Base-by-base conservation (phyloP, 2,113 vertebrate genomes). In the Xerus inauris region DNA sequence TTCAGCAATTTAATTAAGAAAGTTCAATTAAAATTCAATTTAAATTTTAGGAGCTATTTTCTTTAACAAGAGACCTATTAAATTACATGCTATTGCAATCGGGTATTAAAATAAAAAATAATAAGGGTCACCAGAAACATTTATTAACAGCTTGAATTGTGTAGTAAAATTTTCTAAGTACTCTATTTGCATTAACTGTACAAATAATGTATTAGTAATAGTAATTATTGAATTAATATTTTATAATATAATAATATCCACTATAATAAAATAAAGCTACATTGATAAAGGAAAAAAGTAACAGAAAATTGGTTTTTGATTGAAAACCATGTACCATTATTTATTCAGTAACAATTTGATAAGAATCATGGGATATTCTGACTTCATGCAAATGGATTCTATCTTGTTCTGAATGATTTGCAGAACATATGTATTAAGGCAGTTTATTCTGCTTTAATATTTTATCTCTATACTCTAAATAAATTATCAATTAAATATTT, bases 71-170 rank as follows among this genome's bases (percentile, higher is more conserved):
- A 51, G 20, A 72, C 73, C 16, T 62, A 7, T 89, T 93, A 94
- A 85, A 94, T 71, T 32, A 35, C 30, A 76, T 75, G 59, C 16
- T 65, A 40, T 59, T 76, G 12, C 22, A 49, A 77, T 93, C 14
- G 65, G 12, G 1, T 54, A 86, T 88, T 85, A 88, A 88, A 91
- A 79, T n/a, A 95, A 94, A 73, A 85, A 95, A 86, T 40, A 28
- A 20, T 73, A 75, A 73, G 22, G 79, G 42, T 19, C 67, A 79
- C 57, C 4, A 92, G 47, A 76, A 75, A 49, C 24, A 51, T 85
- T 85, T 80, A 54, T 67, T 94, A 83, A 71, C 24, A 89, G 35
- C 17, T 84, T 57, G 86, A 28, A 38, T 75, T 80, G 24, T 30
- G 2, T 11, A 51, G 76, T 17, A 82, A 11, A 47, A 12, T 89